Percentiles rank a stretch among this genome's conserved stretches.
These are phyloP conservation scores for Elegia similella DNA, from an alignment of 2,888 invertebrate species.

Conservation along the genomic window DNA sequence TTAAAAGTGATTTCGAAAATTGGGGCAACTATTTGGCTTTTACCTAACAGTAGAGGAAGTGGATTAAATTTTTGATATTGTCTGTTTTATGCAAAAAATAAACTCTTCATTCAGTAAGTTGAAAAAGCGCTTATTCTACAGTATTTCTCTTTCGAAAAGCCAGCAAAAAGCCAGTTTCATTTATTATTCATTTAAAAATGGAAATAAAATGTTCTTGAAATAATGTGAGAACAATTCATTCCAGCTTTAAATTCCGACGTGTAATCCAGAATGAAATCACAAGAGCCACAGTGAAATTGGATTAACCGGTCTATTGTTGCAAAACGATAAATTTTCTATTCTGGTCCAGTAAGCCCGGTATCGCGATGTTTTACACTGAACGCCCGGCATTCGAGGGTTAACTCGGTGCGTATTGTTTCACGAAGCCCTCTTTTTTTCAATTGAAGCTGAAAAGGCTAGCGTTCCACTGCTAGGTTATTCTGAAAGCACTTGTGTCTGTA, in stretches of 20 bases:
- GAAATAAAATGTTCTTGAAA: not conserved
- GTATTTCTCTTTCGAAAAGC: not conserved
- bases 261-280: conserved; percentile 58
- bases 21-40: no score
- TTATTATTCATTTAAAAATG: not conserved
- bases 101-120: no score
- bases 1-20: no score
- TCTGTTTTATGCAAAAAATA: no score
- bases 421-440: conserved; percentile 23
- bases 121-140: no score
- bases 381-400: conserved; percentile 26
- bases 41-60: no score
- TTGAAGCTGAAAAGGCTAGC: conserved; percentile 20
- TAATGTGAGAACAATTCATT: not conserved
- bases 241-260: conserved; percentile 30
- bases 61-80: no score
- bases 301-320: conserved; percentile 65
- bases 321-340: conserved; percentile 68
- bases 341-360: conserved; percentile 50
- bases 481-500: not conserved
- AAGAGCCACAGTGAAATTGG: conserved; percentile 49
- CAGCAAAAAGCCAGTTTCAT: not conserved
- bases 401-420: conserved; percentile 30
- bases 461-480: not conserved
- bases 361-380: conserved; percentile 47